Base-by-base conservation (phyloP, 1,140 invertebrate species). In the Zaprionus camerounensis region DNA sequence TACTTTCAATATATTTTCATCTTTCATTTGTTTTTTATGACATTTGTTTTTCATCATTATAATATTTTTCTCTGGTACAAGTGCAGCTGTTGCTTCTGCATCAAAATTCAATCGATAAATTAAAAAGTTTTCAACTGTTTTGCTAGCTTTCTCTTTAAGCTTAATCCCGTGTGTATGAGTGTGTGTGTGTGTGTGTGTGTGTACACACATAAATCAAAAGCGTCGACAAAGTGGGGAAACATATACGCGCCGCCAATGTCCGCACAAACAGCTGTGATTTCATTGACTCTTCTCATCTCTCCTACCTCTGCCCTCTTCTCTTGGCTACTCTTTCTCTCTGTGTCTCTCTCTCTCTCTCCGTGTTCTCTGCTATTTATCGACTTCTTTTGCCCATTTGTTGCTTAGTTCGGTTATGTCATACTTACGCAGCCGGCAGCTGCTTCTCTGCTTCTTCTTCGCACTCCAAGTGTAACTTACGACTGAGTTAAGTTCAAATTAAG, bases 191-290 rank as follows among this genome's bases (percentile, higher is more conserved):
- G 56, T 38, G 28, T 36, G 17, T 58, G 56, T 58, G 56, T 58
- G 56, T 11, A 6, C 55, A 57, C 7, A 38, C 36, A 22, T 41
- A 61, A 61, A 59, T 59, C 31, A 26, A 59, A 59, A 59, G 15
- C 22, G 51, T 41, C 51, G 56, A 73, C 59, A 61, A 73, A 73
- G 20, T 68, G 63, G 67, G 11, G 36, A 44, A 68, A 57, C 46
- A 46, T 41, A 38, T 46, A 46, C 57, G 67, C 13, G 36, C 36
- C 13, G 36, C 44, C 67, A 58, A 51, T 44, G 34, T 51, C 9
- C 71, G 59, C 67, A 68, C 71, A 68, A 73, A 73, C 71, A 73
- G 71, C 71, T 73, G 71, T 61, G 71, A 73, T 69, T 73, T 56
- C 71, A 73, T 73, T 55, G 71, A 73, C 65, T 68, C 26, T 61